Percentiles rank a stretch among this genome's conserved stretches.
phyloP scores from a whole-genome alignment of 2,113 vertebrate species.

The Anarhynchus alexandrinus region DNA sequence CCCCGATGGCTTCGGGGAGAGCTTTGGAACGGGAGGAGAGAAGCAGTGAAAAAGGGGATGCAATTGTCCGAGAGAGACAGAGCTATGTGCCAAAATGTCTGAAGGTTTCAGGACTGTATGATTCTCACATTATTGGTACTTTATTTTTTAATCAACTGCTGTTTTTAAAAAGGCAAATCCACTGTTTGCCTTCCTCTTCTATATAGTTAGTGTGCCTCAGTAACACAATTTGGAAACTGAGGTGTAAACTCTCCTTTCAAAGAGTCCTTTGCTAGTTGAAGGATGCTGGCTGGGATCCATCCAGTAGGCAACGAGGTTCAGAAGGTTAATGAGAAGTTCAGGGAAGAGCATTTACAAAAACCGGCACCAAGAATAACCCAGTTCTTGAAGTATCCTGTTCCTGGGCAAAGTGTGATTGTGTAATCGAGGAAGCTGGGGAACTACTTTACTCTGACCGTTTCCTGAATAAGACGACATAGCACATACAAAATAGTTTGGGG shows the following conservation, averaged over 20 bases:
- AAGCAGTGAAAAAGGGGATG: constrained; percentile 8
- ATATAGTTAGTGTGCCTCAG: neutral
- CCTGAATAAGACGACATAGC: neutral
- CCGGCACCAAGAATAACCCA: neutral
- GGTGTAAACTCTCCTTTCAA: constrained; percentile 38
- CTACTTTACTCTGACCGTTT: neutral
- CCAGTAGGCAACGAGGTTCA: constrained; percentile 26
- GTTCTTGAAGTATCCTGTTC: constrained; percentile 3
- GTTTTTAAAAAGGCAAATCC: neutral
- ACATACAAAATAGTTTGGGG: neutral
- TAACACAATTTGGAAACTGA: constrained; percentile 27
- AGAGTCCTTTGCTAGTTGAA: constrained; percentile 20
- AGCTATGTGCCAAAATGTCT: constrained; percentile 42
- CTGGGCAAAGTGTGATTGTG: neutral
- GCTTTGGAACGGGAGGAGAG: constrained; percentile 19
- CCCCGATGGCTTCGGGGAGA: neutral
- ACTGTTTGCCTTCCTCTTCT: neutral
- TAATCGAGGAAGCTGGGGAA: neutral
- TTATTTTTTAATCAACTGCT: neutral
- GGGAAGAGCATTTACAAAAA: constrained; percentile 41
- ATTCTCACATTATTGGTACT: constrained; percentile 7
- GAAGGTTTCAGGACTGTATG: neutral
- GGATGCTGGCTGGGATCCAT: constrained; percentile 51
- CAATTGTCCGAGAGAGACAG: constrained; percentile 49
- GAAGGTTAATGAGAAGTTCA: constrained; percentile 62